phyloP scores from a whole-genome alignment of 1,140 invertebrate genomes.

The Ruditapes philippinarum region DNA sequence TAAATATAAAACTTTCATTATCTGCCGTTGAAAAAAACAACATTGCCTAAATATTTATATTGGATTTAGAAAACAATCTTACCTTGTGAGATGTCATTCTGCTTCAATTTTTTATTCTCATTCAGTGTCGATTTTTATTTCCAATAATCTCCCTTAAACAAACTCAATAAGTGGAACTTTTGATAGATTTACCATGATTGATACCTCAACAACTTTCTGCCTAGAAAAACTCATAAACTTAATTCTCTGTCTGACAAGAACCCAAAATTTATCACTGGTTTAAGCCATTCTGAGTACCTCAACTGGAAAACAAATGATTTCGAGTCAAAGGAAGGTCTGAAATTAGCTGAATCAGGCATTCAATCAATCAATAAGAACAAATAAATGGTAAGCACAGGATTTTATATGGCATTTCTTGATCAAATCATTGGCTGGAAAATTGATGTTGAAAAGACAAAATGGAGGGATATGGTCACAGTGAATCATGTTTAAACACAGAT shows the following conservation, averaged over 20 bases:
- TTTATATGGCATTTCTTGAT: constrained; percentile 43
- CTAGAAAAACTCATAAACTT: constrained; percentile 53
- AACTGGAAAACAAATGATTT: constrained; percentile 50
- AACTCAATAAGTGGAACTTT: constrained; percentile 11
- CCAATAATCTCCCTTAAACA: constrained; percentile 27
- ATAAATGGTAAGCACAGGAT: constrained; percentile 42
- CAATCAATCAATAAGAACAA: constrained; percentile 61
- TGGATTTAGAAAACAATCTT: not conserved
- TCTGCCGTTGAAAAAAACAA: no score
- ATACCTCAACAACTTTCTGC: constrained; percentile 29
- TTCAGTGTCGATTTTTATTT: constrained; percentile 26
- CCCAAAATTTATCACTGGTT: constrained; percentile 48
- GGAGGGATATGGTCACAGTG: not conserved
- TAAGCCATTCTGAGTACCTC: constrained; percentile 31
- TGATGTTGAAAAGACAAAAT: constrained; percentile 32
- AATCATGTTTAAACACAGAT: not conserved
- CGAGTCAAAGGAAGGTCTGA: constrained; percentile 37
- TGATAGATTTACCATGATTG: constrained; percentile 49
- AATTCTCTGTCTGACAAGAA: constrained; percentile 46
- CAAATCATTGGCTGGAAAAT: constrained; percentile 1
- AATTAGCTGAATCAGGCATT: constrained; percentile 47
- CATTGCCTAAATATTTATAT: not conserved
- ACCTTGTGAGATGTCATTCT: not conserved
- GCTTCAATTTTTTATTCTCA: not conserved
- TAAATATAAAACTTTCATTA: no score